A percentile compares a stretch with the other conserved stretches of the same genome.
phyloP scores from a whole-genome alignment of 2,888 invertebrate genomes.

The Cryptosula pallasiana region DNA sequence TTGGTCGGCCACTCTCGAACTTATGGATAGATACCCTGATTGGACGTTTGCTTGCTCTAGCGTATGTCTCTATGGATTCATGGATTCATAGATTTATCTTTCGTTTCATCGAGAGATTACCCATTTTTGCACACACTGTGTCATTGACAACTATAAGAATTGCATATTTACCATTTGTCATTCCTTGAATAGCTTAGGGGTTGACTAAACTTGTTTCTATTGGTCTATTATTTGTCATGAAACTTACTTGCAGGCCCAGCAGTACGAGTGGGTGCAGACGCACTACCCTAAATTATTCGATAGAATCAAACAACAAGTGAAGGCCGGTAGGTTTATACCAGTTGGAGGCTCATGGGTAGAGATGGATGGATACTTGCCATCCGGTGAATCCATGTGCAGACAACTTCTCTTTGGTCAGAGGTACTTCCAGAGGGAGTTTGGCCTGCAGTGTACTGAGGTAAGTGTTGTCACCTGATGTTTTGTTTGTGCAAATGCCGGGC shows the following conservation, averaged over 20 bases:
- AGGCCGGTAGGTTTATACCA: constrained; percentile 53
- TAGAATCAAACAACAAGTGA: constrained; percentile 49
- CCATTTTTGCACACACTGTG: too few relatives aligned
- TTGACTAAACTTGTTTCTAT: too few relatives aligned
- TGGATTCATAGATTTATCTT: too few relatives aligned
- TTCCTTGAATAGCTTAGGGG: too few relatives aligned
- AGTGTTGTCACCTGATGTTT: constrained; percentile 39
- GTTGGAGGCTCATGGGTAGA: constrained; percentile 59
- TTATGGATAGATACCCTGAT: constrained; percentile 56
- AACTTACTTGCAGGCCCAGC: too few relatives aligned
- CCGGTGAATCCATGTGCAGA: constrained; percentile 57
- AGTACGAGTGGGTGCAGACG: constrained; percentile 56
- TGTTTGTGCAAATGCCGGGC: too few relatives aligned
- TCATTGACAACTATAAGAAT: too few relatives aligned
- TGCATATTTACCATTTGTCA: too few relatives aligned
- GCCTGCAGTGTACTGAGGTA: constrained; percentile 53
- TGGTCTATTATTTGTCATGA: too few relatives aligned
- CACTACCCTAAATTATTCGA: constrained; percentile 54
- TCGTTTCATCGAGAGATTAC: too few relatives aligned
- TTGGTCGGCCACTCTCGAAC: constrained; percentile 53
- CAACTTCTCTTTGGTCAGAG: constrained; percentile 57
- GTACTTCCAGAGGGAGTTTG: constrained; percentile 56
- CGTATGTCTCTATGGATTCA: too few relatives aligned
- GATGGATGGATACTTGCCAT: constrained; percentile 54
- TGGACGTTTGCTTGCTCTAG: constrained; percentile 56